A percentile compares a stretch with the other conserved stretches of the same genome.
phyloP scores from a whole-genome alignment of 2,888 invertebrate genomes.

The Drosophila anceps region DNA sequence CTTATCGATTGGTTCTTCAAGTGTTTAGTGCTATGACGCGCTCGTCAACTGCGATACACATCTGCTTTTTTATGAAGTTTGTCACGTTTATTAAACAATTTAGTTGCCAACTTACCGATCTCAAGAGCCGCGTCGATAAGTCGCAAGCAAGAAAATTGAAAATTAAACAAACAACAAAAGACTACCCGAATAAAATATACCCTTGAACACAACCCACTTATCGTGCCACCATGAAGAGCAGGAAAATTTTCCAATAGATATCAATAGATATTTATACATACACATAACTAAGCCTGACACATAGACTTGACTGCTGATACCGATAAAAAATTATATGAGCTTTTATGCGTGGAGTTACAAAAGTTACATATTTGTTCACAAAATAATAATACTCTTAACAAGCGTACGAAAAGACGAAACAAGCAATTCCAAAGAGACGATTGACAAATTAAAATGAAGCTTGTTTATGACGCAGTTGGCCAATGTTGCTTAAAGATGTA shows the following conservation, averaged over 20 bases:
- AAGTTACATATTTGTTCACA: background rate
- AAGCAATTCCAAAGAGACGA: background rate
- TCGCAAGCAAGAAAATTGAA: slow-evolving; percentile 25
- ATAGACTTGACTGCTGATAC: background rate
- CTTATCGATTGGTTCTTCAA: slow-evolving; percentile 42
- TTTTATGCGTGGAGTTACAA: background rate
- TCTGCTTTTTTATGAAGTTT: slow-evolving; percentile 26
- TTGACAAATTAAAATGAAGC: slow-evolving; percentile 35
- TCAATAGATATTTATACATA: background rate
- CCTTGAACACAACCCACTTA: background rate
- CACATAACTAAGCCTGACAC: background rate
- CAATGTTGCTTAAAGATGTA: slow-evolving; percentile 3
- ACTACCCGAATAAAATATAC: background rate
- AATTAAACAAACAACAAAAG: slow-evolving; percentile 17
- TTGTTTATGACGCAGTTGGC: slow-evolving; percentile 43
- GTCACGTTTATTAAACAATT: slow-evolving; percentile 58
- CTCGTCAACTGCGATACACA: slow-evolving; percentile 30
- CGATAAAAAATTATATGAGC: background rate
- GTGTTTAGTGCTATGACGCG: slow-evolving; percentile 40
- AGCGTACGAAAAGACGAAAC: no score
- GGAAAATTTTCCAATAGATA: background rate
- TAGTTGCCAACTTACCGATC: slow-evolving; percentile 33
- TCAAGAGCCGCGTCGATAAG: slow-evolving; percentile 53
- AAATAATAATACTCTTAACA: background rate
- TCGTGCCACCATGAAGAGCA: background rate